These are phyloP conservation scores for Drosophila macrothrix DNA, from an alignment of 2,888 invertebrate genomes.

Conservation along the genomic window DNA sequence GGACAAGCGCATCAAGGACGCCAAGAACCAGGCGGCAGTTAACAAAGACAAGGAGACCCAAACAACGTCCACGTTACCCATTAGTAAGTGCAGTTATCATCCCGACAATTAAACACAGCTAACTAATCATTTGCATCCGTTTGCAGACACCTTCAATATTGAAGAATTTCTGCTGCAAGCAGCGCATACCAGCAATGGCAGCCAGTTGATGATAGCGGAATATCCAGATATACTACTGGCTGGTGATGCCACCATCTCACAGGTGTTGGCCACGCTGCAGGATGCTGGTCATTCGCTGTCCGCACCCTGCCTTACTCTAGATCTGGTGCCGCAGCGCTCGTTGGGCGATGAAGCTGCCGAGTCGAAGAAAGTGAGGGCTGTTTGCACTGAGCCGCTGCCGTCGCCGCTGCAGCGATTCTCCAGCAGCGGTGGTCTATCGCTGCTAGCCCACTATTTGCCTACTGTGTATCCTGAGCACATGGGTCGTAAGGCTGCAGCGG, in stretches of 20 bases:
- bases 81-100: slow-evolving; percentile 1
- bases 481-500: slow-evolving; percentile 86
- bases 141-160: slow-evolving; percentile 79
- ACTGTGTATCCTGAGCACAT: slow-evolving; percentile 93
- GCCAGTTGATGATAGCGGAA: slow-evolving; percentile 85
- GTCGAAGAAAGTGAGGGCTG: slow-evolving; percentile 75
- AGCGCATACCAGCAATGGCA: slow-evolving; percentile 80
- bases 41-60: slow-evolving; percentile 82
- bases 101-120: not conserved
- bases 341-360: slow-evolving; percentile 48
- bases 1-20: slow-evolving; percentile 94
- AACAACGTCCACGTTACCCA: slow-evolving; percentile 53
- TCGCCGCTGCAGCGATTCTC: slow-evolving; percentile 93
- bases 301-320: slow-evolving; percentile 85
- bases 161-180: slow-evolving; percentile 81
- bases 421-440: slow-evolving; percentile 93
- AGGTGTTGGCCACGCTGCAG: slow-evolving; percentile 87
- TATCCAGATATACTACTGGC: slow-evolving; percentile 86
- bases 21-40: slow-evolving; percentile 87
- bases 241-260: slow-evolving; percentile 87
- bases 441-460: slow-evolving; percentile 95
- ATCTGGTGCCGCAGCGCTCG: slow-evolving; percentile 71
- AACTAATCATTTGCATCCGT: slow-evolving; percentile 1
- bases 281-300: slow-evolving; percentile 86
- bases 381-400: slow-evolving; percentile 83